Base-by-base conservation (phyloP, 2,113 vertebrate species). In the Albula glossodonta region DNA sequence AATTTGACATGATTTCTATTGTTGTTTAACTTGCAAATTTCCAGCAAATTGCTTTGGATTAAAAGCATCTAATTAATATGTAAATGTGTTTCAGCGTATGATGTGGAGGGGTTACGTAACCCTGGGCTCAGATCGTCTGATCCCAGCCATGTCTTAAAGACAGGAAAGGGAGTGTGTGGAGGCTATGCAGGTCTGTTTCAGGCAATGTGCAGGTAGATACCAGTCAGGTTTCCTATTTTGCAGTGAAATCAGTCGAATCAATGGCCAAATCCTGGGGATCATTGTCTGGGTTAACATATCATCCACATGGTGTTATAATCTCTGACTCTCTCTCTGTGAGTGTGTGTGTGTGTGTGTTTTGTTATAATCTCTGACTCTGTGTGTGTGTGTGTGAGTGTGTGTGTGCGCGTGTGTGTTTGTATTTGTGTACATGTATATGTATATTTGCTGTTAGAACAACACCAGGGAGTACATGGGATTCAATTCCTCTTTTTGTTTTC, bases 151-250 rank as follows among this genome's bases (percentile, higher is more conserved):
- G 95, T 96, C 86, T 91, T 97, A 70, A 88, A 86, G 86, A 92
- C 82, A 17, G 94, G 94, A 85, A 97, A 96, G 91, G 94, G 94
- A 87, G 91, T 96, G 81, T 97, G 96, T 49, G 94, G 95, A 0
- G 96, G 96, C 85, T 97, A 97, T 0, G 93, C 96, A 0, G 92
- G 90, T 48, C 94, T 97, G 90, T 96, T 96, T 51, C 92, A 96
- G 83, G 90, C 92, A 49, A 96, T 97, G 96, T 97, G 96, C 96
- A 96, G 95, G 96, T 97, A 95, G 85, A 85, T 85, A 3, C 22
- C 56, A 70, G 17, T 66, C 9, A 15, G 3, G 12, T 12, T 60
- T 15, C 57, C 19, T 31, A 6, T 13, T 41, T 41, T 56, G 41
- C 77, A 48, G 50, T 81, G 7, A 9, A 25, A 81, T 53, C 80